Evolutionary conservation across 2,888 invertebrate species (phyloP), one percentile per base, ranked within the genome.

Genomic region (Sthenelais limicola): DNA sequence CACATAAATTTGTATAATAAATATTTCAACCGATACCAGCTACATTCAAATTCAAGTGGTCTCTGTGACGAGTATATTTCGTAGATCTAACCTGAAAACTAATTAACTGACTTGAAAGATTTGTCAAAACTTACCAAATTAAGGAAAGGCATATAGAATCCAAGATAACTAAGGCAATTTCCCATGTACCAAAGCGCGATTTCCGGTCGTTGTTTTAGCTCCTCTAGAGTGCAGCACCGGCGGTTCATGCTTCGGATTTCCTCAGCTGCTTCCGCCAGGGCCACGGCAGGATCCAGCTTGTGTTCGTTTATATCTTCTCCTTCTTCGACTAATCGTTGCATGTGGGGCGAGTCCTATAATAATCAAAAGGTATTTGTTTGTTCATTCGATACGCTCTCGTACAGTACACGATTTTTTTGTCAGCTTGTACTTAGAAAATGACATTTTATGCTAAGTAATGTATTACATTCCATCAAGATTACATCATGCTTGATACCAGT

Each of bases 141-240:
- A 12, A 82, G 56, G 71, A 82, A 82, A 12, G 82, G 82, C 82
- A 82, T 82, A 71, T 75, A 82, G 76, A 81, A 82, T n/a, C 82
- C 80, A 18, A 82, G 76, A 67, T 80, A 82, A 47, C 75, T 77
- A 68, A 82, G 72, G 67, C 77, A 52, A 71, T 82, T 82, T 48
- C 79, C 82, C 12, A 82, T 12, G 71, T 81, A 80, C 82, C 82
- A 82, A n/a, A 82, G 75, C 1, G 77, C 68, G 15, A 82, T 82
- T 68, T 82, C 82, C 0, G 82, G 82, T 30, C 79, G 51, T 28
- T 72, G 72, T 30, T 52, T 72, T 3, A 81, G 51, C 49, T 80
- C 78, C 51, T 38, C 12, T 54, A 76, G 56, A 3, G 77, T 77
- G 71, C 81, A 82, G 73, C 79, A 82, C 15, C 71, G 54, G n/a